These are phyloP conservation scores for Zootoca vivipara DNA, from an alignment of 2,113 vertebrate species.

Conservation along the genomic window DNA sequence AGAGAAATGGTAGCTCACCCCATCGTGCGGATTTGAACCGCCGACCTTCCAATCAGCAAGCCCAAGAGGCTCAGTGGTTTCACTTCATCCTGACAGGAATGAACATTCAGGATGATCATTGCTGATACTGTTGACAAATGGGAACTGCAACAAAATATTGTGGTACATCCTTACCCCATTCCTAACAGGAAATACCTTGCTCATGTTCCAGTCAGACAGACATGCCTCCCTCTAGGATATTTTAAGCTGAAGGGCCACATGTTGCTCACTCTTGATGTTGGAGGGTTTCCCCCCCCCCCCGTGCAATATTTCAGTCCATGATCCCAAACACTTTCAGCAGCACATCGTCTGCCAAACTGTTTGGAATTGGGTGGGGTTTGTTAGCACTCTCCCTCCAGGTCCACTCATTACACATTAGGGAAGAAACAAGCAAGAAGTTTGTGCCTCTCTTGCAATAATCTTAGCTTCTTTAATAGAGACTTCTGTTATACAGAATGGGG, in stretches of 20 bases:
- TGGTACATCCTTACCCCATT: background rate
- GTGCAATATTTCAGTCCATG: no score
- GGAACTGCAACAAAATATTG: background rate
- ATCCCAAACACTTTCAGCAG: background rate
- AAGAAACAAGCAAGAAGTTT: background rate
- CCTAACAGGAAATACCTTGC: background rate
- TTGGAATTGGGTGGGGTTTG: no score
- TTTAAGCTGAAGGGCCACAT: background rate
- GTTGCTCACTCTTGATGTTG: no score
- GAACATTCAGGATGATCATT: background rate
- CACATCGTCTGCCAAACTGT: background rate
- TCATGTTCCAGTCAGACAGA: background rate
- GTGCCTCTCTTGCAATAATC: background rate
- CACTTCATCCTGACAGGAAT: background rate
- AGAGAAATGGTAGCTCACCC: no score
- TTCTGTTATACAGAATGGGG: fast-evolving
- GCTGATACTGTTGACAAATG: background rate
- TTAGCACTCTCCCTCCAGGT: background rate
- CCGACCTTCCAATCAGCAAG: no score
- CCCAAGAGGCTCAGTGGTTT: no score
- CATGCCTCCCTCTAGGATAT: background rate
- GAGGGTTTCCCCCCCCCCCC: fast-evolving
- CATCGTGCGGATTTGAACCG: no score
- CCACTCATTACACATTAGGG: background rate
- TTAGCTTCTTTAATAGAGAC: background rate